These are phyloP conservation scores for Potamilus streckersoni DNA, from an alignment of 1,140 invertebrate species.

Conservation along the genomic window DNA sequence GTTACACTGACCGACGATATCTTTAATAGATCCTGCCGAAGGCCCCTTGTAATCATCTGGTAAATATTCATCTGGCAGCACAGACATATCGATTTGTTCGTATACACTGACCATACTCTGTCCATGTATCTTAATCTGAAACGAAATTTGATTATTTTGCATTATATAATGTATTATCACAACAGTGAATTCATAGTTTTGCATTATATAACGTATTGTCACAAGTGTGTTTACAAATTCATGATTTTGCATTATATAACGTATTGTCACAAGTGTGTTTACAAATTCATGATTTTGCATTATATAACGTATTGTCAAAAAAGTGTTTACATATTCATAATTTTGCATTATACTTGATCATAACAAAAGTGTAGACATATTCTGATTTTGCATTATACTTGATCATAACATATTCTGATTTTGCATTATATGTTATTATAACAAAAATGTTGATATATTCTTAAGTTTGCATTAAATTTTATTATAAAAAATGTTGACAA, in stretches of 20 bases:
- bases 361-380: background rate
- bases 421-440: too few species aligned
- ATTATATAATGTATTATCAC: background rate
- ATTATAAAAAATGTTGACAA: too few species aligned
- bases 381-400: background rate
- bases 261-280: background rate
- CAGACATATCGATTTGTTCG: constrained; percentile 15
- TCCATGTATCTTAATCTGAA: constrained; percentile 16
- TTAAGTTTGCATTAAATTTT: too few species aligned
- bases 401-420: background rate
- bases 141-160: background rate
- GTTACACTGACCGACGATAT: constrained; percentile 12
- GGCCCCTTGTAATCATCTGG: constrained; percentile 30
- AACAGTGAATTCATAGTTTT: background rate
- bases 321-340: background rate
- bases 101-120: constrained; percentile 18
- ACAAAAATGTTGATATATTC: too few species aligned
- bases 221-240: background rate
- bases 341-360: background rate
- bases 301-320: background rate
- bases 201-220: background rate
- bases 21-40: constrained; percentile 3
- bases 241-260: background rate
- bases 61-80: constrained; percentile 24
- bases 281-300: background rate